Base-by-base conservation (phyloP, 2,888 invertebrate genomes). In the Torymus texanus region DNA sequence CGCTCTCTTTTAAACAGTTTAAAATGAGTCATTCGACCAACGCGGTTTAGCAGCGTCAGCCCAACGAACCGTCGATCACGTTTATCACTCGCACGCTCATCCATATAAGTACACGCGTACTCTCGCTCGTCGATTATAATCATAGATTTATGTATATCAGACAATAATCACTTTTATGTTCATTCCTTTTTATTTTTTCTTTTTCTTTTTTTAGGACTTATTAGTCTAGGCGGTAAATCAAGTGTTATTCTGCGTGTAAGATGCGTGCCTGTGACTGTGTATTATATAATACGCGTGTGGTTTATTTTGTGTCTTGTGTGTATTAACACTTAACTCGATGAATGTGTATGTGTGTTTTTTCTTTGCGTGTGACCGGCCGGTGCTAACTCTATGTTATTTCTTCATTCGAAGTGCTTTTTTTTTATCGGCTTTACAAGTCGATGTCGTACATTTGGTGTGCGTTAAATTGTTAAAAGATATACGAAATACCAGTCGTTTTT, bases 291-390 rank as follows among this genome's bases (percentile, higher is more conserved):
- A n/a, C 12, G 18, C 18, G 12, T 21, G 53, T 50, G 12, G n/a
- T n/a, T n/a, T 14, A 2, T 41, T 11, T 62, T 56, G 50, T 55
- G n/a, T 53, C 0, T 29, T n/a, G 16, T 14, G 12, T 68, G 24
- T 67, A 50, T 29, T 24, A 41, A 61, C 62, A 63, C 41, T 3
- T 70, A 66, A 66, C 14, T 63, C 55, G 41, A 88, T 88, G 86
- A 87, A 85, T 88, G 86, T 89, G 88, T 87, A 86, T 86, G 21
- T 89, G 88, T 87, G 86, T 86, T 3, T 29, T 29, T 29, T 41
- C 10, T 86, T 88, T 87, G 85, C 86, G 89, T 89, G 88, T 90
- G 89, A 88, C 89, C 89, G 85, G 88, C 90, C 88, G 86, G 87
- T 89, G 90, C 90, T 90, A 89, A 85, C 88, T 21, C 29, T 21